Evolutionary conservation across 2,113 vertebrate species (phyloP), one percentile per base, ranked within the genome.

Genomic region (Serinus canaria): DNA sequence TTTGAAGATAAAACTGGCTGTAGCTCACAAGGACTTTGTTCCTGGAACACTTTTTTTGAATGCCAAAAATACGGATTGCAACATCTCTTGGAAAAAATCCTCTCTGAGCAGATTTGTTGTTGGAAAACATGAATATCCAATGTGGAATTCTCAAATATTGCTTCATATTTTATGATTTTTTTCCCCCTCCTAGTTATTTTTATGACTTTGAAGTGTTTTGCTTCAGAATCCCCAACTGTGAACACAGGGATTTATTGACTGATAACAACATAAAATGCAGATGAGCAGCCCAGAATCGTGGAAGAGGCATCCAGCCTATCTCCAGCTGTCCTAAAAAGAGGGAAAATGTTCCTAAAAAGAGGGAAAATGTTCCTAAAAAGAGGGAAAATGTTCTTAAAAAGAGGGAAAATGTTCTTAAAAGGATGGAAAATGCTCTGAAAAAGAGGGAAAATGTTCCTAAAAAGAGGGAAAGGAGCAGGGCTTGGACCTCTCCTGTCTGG

Each of bases 51-150:
- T 72, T 75, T 27, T 81, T 52, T 18, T 28, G 12, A n/a, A 58
- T 30, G 82, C 82, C 92, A 85, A 85, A 87, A 87, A 78, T 39
- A 58, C 0, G 3, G 63, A 78, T 91, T 92, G 92, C 90, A 75
- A 92, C 82, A 90, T 90, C 56, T 50, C 19, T 3, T 63, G 95
- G 90, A 82, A 94, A 91, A 95, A 91, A 59, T 43, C 46, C 56
- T 85, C 92, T 19, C 28, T 1, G 35, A 87, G 64, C n/a, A 33
- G 46, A 58, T 82, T 87, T 87, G 81, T 66, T 87, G 46, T 70
- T 87, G 90, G 82, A 87, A 91, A 93, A 78, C 43, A 15, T 74
- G 55, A 56, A 84, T 82, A 87, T 93, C 75, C 5, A 21, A 75
- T 10, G 55, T 16, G 46, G 74, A 85, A 59, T 90, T 70, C 41